Conservation (phyloP, 1,140 invertebrate species). For the Hermetia illucens region DNA sequence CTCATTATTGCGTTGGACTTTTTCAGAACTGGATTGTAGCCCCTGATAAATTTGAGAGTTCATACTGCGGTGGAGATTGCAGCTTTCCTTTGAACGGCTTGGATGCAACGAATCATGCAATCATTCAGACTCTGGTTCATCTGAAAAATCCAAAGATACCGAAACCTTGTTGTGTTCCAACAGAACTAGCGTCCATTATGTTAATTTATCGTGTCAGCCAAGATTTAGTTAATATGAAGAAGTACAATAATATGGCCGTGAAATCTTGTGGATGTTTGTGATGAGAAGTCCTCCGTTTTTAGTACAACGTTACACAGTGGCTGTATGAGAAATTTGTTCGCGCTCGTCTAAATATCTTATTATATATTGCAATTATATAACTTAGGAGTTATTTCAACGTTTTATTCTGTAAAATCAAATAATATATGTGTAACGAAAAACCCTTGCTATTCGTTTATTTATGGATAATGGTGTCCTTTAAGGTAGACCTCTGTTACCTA, state of each 20-base stretch:
- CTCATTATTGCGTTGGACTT: no score
- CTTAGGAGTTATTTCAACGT: no score
- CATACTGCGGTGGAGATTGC: conserved; percentile 25
- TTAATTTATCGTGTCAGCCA: conserved; percentile 23
- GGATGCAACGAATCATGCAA: conserved; percentile 30
- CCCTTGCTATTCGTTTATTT: no score
- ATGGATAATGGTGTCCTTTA: no score
- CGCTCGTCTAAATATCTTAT: no score
- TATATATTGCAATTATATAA: no score
- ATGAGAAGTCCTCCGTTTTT: no score
- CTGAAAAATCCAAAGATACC: conserved; percentile 24
- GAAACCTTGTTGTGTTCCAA: conserved; percentile 26
- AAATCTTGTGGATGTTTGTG: conserved; percentile 25
- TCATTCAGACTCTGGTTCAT: conserved; percentile 27
- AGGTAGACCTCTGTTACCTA: no score
- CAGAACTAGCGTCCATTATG: conserved; percentile 21
- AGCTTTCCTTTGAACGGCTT: conserved; percentile 27
- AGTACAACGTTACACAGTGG: no score
- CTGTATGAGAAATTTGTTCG: no score
- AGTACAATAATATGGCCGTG: conserved; percentile 24
- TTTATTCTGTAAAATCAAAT: no score
- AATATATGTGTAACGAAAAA: no score
- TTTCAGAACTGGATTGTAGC: conserved; percentile 22
- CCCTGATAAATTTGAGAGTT: conserved; percentile 27
- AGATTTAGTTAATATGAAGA: conserved; percentile 25